Percentiles rank a stretch among this genome's conserved stretches.
These are phyloP conservation scores for Hycleus cichorii DNA, from an alignment of 1,140 invertebrate species.

Conservation along the genomic window DNA sequence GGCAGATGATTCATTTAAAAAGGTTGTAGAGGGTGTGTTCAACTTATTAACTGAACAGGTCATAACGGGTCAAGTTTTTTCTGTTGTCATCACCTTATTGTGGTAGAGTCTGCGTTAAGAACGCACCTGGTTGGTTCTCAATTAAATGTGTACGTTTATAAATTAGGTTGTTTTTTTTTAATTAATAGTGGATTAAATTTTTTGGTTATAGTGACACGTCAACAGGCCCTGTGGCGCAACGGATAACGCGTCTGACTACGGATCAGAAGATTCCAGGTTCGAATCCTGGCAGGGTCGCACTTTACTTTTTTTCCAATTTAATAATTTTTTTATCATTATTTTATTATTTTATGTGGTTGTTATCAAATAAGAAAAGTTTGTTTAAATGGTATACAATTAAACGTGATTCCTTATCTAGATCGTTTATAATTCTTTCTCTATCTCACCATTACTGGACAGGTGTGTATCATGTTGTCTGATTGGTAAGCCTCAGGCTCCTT, in stretches of 20 bases:
- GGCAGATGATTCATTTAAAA: constrained; percentile 3
- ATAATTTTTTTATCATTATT: neutral
- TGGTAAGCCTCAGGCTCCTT: constrained; percentile 20
- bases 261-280: constrained; percentile 88
- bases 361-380: neutral
- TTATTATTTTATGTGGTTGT: neutral
- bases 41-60: constrained; percentile 5
- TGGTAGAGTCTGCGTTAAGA: too few relatives aligned
- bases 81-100: constrained; percentile 2
- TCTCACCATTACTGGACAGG: constrained; percentile 15
- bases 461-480: constrained; percentile 20
- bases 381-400: neutral
- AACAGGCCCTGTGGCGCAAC: constrained; percentile 76
- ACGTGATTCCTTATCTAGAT: neutral
- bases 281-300: constrained; percentile 74
- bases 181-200: neutral
- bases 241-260: constrained; percentile 89
- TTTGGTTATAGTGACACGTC: constrained; percentile 2
- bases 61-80: neutral
- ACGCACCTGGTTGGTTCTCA: neutral
- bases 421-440: constrained; percentile 10
- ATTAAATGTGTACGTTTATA: neutral
- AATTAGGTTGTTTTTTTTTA: neutral
- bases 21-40: neutral
- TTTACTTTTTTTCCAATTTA: neutral